Evolutionary conservation across 2,113 vertebrate species (phyloP).

Genomic region (Odobenus rosmarus): DNA sequence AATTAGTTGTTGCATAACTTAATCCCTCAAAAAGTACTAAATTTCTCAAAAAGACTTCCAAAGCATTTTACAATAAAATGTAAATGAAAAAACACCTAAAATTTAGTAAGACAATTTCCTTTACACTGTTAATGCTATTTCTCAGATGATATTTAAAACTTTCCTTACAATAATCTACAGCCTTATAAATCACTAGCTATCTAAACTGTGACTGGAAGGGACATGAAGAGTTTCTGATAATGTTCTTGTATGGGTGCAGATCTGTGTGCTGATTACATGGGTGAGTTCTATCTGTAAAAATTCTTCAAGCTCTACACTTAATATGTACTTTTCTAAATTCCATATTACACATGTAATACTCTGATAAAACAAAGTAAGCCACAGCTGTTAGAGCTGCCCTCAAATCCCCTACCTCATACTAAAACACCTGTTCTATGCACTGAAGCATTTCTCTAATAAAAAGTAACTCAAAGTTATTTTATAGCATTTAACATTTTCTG

Average conservation of each 20-base stretch:
- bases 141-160: slow-evolving; percentile 18
- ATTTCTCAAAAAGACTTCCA: slow-evolving; percentile 24
- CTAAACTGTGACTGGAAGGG: not conserved
- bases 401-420: not conserved
- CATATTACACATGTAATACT: not conserved
- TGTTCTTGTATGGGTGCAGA: not conserved
- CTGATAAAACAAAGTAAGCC: not conserved
- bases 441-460: slow-evolving; percentile 24
- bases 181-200: not conserved
- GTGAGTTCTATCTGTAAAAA: not conserved
- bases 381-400: not conserved
- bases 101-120: slow-evolving; percentile 35
- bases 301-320: not conserved
- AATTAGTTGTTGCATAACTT: slow-evolving; percentile 33
- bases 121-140: not conserved
- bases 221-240: not conserved
- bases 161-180: not conserved
- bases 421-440: slow-evolving; percentile 5
- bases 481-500: slow-evolving; percentile 38
- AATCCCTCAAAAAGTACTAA: not conserved
- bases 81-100: not conserved
- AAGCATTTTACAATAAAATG: not conserved
- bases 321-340: not conserved
- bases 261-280: not conserved
- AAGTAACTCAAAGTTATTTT: not conserved